Evolutionary conservation across 2,888 invertebrate species (phyloP).

Genomic region (Halictus quadricinctus): DNA sequence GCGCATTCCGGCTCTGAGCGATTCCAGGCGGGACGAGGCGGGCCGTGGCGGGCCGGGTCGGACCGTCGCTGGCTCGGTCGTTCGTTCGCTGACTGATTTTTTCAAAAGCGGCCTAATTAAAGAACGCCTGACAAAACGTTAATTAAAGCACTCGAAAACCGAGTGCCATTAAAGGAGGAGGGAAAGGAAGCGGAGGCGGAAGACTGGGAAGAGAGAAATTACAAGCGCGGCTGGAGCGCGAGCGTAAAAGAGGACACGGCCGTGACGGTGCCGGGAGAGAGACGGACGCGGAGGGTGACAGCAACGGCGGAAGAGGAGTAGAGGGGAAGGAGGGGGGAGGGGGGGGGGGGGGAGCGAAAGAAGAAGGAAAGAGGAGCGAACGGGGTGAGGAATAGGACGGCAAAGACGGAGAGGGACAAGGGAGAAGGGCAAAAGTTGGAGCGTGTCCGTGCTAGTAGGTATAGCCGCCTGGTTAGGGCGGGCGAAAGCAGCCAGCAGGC

Average conservation of each 20-base stretch:
- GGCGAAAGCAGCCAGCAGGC: constrained; percentile 70
- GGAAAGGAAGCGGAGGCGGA: constrained; percentile 39
- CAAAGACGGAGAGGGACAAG: constrained; percentile 7
- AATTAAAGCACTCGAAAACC: constrained; percentile 78
- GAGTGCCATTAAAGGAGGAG: constrained; percentile 76
- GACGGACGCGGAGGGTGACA: constrained; percentile 4
- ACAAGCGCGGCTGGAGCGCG: constrained; percentile 66
- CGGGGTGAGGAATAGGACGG: constrained; percentile 1
- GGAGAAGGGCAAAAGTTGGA: constrained; percentile 75
- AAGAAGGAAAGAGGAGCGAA: constrained; percentile 8
- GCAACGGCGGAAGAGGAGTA: not conserved
- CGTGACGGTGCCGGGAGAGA: not conserved
- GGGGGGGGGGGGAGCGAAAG: not conserved
- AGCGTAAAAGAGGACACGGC: constrained; percentile 54
- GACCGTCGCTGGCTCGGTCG: not conserved
- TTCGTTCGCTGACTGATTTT: constrained; percentile 72
- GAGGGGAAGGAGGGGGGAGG: not conserved
- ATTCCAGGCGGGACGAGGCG: not conserved
- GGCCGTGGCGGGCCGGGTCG: not conserved
- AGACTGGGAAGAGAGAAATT: constrained; percentile 71
- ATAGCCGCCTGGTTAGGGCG: constrained; percentile 66
- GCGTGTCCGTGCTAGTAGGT: constrained; percentile 71
- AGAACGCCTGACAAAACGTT: constrained; percentile 76
- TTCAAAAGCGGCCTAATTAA: constrained; percentile 78
- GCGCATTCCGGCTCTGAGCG: constrained; percentile 28